Conservation (phyloP, 2,797 vertebrate genomes). For the Neosilurus mollespiculum region DNA sequence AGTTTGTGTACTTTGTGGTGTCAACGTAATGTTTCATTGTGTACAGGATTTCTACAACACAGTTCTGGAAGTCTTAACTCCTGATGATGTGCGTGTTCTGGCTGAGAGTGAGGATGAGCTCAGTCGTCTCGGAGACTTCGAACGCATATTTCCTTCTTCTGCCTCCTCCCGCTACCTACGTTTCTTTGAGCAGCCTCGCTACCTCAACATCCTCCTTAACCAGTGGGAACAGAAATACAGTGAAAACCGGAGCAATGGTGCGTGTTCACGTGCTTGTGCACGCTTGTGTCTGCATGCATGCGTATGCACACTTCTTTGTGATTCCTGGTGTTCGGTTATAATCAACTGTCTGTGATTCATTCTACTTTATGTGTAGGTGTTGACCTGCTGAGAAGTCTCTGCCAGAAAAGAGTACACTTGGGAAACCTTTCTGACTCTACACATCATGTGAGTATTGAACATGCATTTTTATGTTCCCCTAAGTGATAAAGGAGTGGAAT, state of each 20-base stretch:
- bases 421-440: conserved; percentile 66
- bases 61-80: conserved; percentile 86
- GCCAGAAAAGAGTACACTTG: conserved; percentile 76
- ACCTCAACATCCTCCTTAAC: conserved; percentile 89
- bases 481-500: background rate
- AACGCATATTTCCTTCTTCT: conserved; percentile 86
- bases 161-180: conserved; percentile 85
- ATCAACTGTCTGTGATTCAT: background rate
- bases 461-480: background rate
- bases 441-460: conserved; percentile 65
- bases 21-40: background rate
- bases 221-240: conserved; percentile 91
- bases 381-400: conserved; percentile 77
- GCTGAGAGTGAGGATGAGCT: conserved; percentile 90
- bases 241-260: conserved; percentile 80
- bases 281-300: too few species aligned
- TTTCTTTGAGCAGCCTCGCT: conserved; percentile 90
- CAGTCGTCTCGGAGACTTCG: conserved; percentile 84
- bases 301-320: too few species aligned
- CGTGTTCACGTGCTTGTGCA: background rate
- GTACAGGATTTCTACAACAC: conserved; percentile 82
- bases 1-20: too few species aligned
- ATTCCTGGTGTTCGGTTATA: background rate
- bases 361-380: conserved; percentile 66
- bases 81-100: conserved; percentile 84